phyloP scores from a whole-genome alignment of 2,888 invertebrate genomes.

The Megastigmus dorsalis region DNA sequence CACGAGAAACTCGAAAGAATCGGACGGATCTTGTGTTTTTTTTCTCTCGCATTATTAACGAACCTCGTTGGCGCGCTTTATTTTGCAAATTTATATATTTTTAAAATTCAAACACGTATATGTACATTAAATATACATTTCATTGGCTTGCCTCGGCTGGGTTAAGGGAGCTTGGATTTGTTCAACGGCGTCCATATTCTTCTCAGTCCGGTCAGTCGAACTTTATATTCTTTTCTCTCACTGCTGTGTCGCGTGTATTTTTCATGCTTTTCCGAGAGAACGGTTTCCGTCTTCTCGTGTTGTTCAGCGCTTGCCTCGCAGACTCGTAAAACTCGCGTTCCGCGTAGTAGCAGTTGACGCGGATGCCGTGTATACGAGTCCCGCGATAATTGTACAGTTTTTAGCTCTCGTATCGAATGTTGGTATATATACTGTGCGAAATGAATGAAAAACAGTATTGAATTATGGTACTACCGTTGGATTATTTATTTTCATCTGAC shows the following conservation, averaged over 20 bases:
- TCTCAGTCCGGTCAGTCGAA: slow-evolving; percentile 11
- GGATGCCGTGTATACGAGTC: neutral
- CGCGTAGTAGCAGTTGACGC: neutral
- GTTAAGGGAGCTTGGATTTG: slow-evolving; percentile 3
- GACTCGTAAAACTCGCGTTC: neutral
- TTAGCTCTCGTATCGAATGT: neutral
- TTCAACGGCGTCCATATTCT: neutral
- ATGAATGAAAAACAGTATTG: too few relatives aligned
- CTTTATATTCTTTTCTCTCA: slow-evolving; percentile 10
- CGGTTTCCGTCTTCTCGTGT: neutral
- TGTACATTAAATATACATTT: slow-evolving; percentile 9
- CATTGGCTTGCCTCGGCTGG: neutral
- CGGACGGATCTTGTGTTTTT: too few relatives aligned
- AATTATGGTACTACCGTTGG: too few relatives aligned
- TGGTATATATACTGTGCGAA: too few relatives aligned
- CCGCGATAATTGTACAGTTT: too few relatives aligned
- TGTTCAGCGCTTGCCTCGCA: neutral
- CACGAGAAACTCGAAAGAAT: neutral
- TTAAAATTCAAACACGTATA: slow-evolving; percentile 5
- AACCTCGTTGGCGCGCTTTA: neutral
- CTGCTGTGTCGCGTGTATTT: slow-evolving; percentile 10
- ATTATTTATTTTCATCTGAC: too few relatives aligned
- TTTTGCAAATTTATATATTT: slow-evolving; percentile 20
- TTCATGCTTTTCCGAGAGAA: slow-evolving; percentile 10
- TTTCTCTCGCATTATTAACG: neutral